These are phyloP conservation scores for Disparrhopalites patrizii DNA, from an alignment of 2,888 invertebrate genomes.

Conservation along the genomic window DNA sequence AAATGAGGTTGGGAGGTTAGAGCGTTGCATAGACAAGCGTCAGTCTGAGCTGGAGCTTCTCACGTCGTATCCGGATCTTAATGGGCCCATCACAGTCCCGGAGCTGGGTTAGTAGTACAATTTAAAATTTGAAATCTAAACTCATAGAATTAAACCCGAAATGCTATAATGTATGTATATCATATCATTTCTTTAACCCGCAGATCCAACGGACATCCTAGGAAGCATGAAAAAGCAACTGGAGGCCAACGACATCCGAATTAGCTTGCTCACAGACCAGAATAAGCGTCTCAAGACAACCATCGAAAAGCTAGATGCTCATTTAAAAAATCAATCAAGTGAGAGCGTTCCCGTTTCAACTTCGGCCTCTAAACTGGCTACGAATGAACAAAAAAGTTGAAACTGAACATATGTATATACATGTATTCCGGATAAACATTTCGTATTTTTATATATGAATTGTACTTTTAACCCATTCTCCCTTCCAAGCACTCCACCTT, in stretches of 20 bases:
- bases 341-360: neutral
- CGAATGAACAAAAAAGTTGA: no score
- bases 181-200: neutral
- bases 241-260: constrained; percentile 34
- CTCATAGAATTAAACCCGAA: no score
- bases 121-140: neutral
- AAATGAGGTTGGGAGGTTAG: constrained; percentile 12
- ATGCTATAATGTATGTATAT: no score
- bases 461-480: no score
- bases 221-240: constrained; percentile 40
- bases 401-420: no score
- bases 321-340: constrained; percentile 17
- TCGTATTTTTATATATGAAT: no score
- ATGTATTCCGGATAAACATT: no score
- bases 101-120: constrained; percentile 1
- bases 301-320: constrained; percentile 29
- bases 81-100: constrained; percentile 20
- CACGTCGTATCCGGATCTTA: constrained; percentile 21
- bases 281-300: constrained; percentile 32
- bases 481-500: no score
- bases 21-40: constrained; percentile 13
- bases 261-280: constrained; percentile 36
- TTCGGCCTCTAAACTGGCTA: neutral
- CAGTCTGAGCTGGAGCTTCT: constrained; percentile 15
- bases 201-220: constrained; percentile 22